Base-by-base conservation (phyloP, 2,888 invertebrate species). In the Vesta saturnalis region DNA sequence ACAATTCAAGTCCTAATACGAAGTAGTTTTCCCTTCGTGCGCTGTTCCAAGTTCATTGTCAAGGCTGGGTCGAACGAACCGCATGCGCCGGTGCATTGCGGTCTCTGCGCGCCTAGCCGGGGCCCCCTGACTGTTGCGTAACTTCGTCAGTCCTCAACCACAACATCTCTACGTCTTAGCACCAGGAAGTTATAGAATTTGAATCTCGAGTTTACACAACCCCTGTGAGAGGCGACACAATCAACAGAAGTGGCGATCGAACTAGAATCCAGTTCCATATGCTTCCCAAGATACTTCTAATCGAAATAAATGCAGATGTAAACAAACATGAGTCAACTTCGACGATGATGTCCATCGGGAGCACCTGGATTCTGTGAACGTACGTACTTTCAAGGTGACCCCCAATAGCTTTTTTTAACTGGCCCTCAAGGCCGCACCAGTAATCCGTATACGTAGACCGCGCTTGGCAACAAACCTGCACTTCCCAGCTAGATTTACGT, bases 31-130 rank as follows among this genome's bases (percentile, higher is more conserved):
- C 69, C 62, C 69, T 62, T 56, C 68, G 64, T 60, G 59, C 65
- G 85, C 86, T 86, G 85, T 89, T 89, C 89, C 91, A 91, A 91
- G 91, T 91, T 91, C 91, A 91, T 89, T 91, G 91, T 90, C 91
- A 91, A 91, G 91, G 91, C 89, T 77, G 73, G 73, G 71, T 68
- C 74, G 68, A 88, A 66, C 59, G 71, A 71, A 72, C 89, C 87
- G 82, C 83, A 86, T 77, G 82, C 80, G 81, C 79, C 67, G 71
- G 77, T 87, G 88, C 89, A 89, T 85, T 89, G 89, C 89, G 89
- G 89, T 87, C 78, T 77, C 79, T 74, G 67, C 74, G 74, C 73
- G 78, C 77, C 79, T 78, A 79, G 77, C 77, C 72, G 73, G 81
- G 79, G 79, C 80, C 79, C 76, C 79, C 75, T 67, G 68, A 70